A percentile compares a stretch with the other conserved stretches of the same genome.
phyloP scores from a whole-genome alignment of 2,113 vertebrate species.

The Toxotes jaculatrix region DNA sequence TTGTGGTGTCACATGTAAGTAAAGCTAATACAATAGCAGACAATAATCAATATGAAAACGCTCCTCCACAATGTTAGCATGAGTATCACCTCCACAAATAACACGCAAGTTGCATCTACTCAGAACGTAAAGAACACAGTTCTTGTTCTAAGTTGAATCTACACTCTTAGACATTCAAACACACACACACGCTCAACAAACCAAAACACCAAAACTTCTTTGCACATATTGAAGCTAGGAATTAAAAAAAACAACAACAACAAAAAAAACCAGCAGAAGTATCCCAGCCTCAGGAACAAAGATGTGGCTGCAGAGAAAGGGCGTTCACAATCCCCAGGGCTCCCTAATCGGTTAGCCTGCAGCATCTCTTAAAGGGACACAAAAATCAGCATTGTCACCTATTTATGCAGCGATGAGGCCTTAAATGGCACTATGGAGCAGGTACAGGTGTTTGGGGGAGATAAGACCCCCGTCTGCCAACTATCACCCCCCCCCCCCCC shows the following conservation, averaged over 20 bases:
- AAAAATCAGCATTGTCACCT: slow-evolving; percentile 78
- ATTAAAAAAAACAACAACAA: not conserved
- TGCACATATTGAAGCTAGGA: not conserved
- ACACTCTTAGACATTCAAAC: not conserved
- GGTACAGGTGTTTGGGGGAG: slow-evolving; percentile 71
- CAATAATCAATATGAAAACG: not conserved
- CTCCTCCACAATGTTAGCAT: not conserved
- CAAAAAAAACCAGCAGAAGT: not conserved
- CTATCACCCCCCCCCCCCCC: slow-evolving; percentile 6
- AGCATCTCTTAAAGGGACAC: slow-evolving; percentile 56
- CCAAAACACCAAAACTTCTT: not conserved
- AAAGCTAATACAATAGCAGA: not conserved
- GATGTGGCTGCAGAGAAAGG: slow-evolving; percentile 25
- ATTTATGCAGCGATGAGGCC: slow-evolving; percentile 75
- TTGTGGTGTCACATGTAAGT: not conserved
- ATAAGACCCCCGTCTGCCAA: slow-evolving; percentile 70
- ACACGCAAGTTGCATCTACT: not conserved
- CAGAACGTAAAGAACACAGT: not conserved
- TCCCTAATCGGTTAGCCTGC: slow-evolving; percentile 35
- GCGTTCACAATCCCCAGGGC: slow-evolving; percentile 34
- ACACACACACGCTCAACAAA: not conserved
- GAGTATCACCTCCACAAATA: not conserved
- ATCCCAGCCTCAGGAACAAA: slow-evolving; percentile 12
- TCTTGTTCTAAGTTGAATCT: not conserved
- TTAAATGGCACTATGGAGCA: slow-evolving; percentile 73